Conservation (phyloP, 30 jellyfish, hydroid and myxozoan species). For the Aurelia aurita region DNA sequence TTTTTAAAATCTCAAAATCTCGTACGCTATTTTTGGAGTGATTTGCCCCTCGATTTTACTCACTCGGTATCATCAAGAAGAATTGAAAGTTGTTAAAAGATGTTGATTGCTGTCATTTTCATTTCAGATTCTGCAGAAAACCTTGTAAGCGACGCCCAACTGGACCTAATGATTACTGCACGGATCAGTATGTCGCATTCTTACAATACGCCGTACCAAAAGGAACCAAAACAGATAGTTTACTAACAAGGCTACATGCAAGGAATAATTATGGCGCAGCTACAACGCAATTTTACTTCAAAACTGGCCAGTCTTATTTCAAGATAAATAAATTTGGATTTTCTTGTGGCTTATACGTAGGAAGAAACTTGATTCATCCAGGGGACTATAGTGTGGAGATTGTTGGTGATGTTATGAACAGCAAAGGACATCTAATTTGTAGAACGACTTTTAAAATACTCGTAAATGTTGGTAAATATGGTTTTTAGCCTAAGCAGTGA, state of each 20-base stretch:
- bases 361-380: constrained; percentile 51
- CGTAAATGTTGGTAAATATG: constrained; percentile 69
- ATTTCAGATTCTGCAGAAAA: constrained; percentile 51
- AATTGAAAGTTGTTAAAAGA: too few relatives aligned
- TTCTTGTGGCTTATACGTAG: constrained; percentile 40
- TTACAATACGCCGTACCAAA: constrained; percentile 63
- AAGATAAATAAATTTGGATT: constrained; percentile 51
- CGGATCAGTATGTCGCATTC: constrained; percentile 53
- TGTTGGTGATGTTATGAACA: constrained; percentile 70
- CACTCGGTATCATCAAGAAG: too few relatives aligned
- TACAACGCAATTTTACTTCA: constrained; percentile 69
- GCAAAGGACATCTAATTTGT: constrained; percentile 68
- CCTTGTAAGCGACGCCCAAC: constrained; percentile 62
- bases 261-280: constrained; percentile 22
- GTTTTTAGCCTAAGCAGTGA: constrained; percentile 30
- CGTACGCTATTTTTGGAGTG: too few relatives aligned
- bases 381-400: constrained; percentile 75
- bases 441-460: constrained; percentile 80
- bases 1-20: too few relatives aligned
- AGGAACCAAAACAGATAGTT: constrained; percentile 42
- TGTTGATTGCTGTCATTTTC: too few relatives aligned
- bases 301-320: constrained; percentile 72
- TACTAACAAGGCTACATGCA: constrained; percentile 45
- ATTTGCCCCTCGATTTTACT: too few relatives aligned
- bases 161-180: constrained; percentile 49